These are phyloP conservation scores for Saccopteryx leptura DNA, from an alignment of 2,113 vertebrate genomes.

Conservation along the genomic window DNA sequence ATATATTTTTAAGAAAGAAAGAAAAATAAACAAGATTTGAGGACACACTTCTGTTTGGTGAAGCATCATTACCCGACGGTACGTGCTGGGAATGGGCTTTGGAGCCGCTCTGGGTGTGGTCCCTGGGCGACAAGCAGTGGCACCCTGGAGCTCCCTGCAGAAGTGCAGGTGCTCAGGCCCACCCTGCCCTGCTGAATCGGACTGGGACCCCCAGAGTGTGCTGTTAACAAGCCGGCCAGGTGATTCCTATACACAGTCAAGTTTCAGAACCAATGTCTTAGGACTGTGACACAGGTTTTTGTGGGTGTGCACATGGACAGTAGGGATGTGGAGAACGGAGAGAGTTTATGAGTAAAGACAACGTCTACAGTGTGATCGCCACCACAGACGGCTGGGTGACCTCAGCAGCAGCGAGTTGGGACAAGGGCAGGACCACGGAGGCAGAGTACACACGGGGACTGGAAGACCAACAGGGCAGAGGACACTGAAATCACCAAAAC, in stretches of 20 bases:
- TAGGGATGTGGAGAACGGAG: background rate
- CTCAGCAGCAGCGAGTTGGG: background rate
- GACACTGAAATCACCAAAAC: background rate
- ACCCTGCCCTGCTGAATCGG: background rate
- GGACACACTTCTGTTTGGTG: background rate
- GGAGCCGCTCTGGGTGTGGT: background rate
- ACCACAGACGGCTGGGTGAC: too few species aligned
- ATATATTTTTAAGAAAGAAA: background rate
- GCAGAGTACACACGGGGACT: background rate
- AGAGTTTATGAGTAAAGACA: background rate
- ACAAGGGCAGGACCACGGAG: background rate
- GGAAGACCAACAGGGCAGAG: rapidly evolving
- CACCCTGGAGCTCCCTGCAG: background rate
- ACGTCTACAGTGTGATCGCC: background rate
- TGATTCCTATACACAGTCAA: background rate
- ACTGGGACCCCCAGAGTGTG: background rate
- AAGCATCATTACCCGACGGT: background rate
- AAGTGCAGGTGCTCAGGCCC: background rate
- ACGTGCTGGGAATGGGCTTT: background rate
- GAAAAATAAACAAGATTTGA: background rate
- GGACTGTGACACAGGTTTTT: background rate
- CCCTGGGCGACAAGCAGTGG: background rate
- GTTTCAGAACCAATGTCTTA: background rate
- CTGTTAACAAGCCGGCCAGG: background rate
- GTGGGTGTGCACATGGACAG: too few species aligned